phyloP scores from a whole-genome alignment of 1,140 invertebrate genomes.

The Drosophila cardini region DNA sequence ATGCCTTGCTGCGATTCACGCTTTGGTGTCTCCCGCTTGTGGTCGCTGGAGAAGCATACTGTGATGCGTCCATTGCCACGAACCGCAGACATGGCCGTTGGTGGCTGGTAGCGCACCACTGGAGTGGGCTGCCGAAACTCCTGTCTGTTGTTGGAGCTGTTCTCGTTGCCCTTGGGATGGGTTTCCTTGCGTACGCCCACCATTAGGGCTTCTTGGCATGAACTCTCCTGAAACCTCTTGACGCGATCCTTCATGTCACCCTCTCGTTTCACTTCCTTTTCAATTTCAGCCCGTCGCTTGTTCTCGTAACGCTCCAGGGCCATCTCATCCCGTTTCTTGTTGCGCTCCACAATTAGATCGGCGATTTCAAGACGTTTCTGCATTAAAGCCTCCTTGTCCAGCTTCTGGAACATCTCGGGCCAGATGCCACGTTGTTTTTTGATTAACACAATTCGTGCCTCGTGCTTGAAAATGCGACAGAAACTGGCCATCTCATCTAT shows the following conservation, averaged over 20 bases:
- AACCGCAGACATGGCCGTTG: slow-evolving; percentile 56
- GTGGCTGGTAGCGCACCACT: slow-evolving; percentile 53
- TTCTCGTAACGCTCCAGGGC: slow-evolving; percentile 73
- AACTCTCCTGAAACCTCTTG: slow-evolving; percentile 73
- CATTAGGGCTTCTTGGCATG: slow-evolving; percentile 71
- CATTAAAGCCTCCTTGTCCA: slow-evolving; percentile 68
- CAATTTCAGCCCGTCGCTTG: slow-evolving; percentile 74
- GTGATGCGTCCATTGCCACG: slow-evolving; percentile 68
- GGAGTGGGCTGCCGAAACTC: slow-evolving; percentile 63
- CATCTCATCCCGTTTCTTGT: slow-evolving; percentile 77
- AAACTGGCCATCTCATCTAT: slow-evolving; percentile 81
- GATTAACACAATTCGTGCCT: slow-evolving; percentile 79
- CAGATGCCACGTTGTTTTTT: slow-evolving; percentile 79
- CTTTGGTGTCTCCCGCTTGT: slow-evolving; percentile 69
- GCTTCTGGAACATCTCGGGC: slow-evolving; percentile 78
- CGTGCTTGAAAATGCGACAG: slow-evolving; percentile 81
- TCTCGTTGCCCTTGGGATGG: slow-evolving; percentile 32
- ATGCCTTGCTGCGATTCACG: slow-evolving; percentile 73
- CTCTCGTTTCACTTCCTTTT: slow-evolving; percentile 75
- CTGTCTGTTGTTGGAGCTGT: slow-evolving; percentile 20
- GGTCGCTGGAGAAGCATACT: slow-evolving; percentile 66
- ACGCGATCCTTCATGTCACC: slow-evolving; percentile 75
- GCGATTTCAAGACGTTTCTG: slow-evolving; percentile 77
- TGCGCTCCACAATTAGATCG: slow-evolving; percentile 76
- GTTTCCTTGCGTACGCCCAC: slow-evolving; percentile 74